These are phyloP conservation scores for Rugalucina vietnamica DNA, from an alignment of 2,888 invertebrate species.

Conservation along the genomic window DNA sequence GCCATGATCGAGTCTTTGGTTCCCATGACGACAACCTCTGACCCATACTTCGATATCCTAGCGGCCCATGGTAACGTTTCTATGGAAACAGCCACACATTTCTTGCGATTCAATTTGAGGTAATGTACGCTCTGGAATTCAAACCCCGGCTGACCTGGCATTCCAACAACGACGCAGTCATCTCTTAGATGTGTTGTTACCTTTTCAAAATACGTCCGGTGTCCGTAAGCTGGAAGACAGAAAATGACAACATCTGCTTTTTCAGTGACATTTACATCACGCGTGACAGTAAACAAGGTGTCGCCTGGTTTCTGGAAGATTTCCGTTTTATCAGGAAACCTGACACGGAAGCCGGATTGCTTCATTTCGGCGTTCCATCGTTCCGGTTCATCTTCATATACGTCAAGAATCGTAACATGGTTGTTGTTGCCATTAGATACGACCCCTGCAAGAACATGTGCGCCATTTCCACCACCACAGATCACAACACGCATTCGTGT, in stretches of 20 bases:
- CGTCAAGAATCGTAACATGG: slow-evolving; percentile 63
- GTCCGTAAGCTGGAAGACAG: slow-evolving; percentile 72
- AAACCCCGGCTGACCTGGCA: slow-evolving; percentile 73
- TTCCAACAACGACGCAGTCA: slow-evolving; percentile 61
- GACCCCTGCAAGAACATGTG: slow-evolving; percentile 69
- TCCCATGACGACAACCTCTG: slow-evolving; percentile 60
- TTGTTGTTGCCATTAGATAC: slow-evolving; percentile 61
- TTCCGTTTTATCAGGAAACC: slow-evolving; percentile 35
- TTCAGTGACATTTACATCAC: not conserved
- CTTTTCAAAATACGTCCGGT: slow-evolving; percentile 63
- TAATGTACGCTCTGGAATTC: slow-evolving; percentile 64
- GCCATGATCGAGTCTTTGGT: slow-evolving; percentile 62
- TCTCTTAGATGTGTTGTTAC: slow-evolving; percentile 62
- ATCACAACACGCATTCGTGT: no score
- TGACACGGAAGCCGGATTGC: slow-evolving; percentile 54
- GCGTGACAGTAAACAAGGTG: slow-evolving; percentile 43
- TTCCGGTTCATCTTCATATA: slow-evolving; percentile 71
- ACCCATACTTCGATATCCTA: slow-evolving; percentile 66
- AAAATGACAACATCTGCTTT: slow-evolving; percentile 58
- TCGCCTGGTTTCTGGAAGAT: slow-evolving; percentile 13
- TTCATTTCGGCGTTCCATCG: slow-evolving; percentile 58
- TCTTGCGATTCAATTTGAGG: slow-evolving; percentile 48
- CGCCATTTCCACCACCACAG: slow-evolving; percentile 75
- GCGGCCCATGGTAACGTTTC: slow-evolving; percentile 73
- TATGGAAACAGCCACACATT: slow-evolving; percentile 52